phyloP scores from a whole-genome alignment of 2,888 invertebrate genomes.

The Drosophila mayaguana region DNA sequence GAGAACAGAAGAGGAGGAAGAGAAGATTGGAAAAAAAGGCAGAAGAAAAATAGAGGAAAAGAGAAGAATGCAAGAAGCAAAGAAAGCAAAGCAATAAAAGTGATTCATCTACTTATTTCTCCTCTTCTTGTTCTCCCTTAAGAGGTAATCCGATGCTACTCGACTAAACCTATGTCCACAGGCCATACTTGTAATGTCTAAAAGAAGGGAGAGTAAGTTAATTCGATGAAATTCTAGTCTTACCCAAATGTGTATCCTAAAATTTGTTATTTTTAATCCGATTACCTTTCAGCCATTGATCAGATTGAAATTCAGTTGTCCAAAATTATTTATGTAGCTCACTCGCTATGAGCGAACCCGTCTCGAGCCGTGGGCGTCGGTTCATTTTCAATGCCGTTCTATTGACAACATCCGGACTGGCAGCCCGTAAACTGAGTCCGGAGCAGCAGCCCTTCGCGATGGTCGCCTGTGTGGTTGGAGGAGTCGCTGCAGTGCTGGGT shows the following conservation, averaged over 20 bases:
- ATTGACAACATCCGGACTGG: constrained; percentile 49
- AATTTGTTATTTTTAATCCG: neutral
- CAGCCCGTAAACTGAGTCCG: constrained; percentile 43
- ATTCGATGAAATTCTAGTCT: too few relatives aligned
- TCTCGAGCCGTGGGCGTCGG: constrained; percentile 52
- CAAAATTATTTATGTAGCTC: constrained; percentile 28
- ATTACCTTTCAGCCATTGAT: constrained; percentile 9
- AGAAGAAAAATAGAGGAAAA: too few relatives aligned
- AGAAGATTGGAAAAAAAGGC: too few relatives aligned
- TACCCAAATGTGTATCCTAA: neutral
- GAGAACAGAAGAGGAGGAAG: too few relatives aligned
- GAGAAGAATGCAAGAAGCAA: too few relatives aligned
- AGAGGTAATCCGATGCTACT: too few relatives aligned
- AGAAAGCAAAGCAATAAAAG: too few relatives aligned
- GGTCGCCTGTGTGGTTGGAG: constrained; percentile 66
- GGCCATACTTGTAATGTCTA: too few relatives aligned
- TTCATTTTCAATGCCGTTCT: constrained; percentile 62
- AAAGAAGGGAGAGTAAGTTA: too few relatives aligned
- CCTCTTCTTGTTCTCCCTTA: neutral
- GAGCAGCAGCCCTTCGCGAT: constrained; percentile 64
- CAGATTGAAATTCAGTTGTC: constrained; percentile 8
- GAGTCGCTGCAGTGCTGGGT: constrained; percentile 66
- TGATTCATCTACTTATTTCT: too few relatives aligned
- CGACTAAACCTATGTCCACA: too few relatives aligned
- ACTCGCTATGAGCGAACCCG: constrained; percentile 57